Base-by-base conservation (phyloP, 2,888 invertebrate species). In the Panzeria rudis region DNA sequence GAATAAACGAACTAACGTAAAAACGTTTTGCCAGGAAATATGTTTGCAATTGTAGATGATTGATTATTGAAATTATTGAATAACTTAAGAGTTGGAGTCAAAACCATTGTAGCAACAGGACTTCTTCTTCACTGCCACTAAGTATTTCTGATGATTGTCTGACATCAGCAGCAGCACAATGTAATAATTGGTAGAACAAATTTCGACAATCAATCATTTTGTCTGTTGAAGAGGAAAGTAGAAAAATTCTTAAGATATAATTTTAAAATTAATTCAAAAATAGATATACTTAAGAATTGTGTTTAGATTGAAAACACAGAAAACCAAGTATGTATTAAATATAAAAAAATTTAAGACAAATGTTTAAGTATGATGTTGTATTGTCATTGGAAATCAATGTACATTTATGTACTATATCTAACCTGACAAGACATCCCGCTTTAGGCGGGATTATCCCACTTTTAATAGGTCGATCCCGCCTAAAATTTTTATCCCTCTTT, bases 11-110 rank as follows among this genome's bases (percentile, higher is more conserved):
- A 25, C 13, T 6, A 13, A 54, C 25, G 13, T 20, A 2, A 20
- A 25, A 54, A 25, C 54, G 25, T 1, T 25, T 15, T 25, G 13
- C 11, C 52, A 52, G 25, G 7, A 54, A 25, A 35, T 61, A 66
- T 77, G 44, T 47, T 66, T 83, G 44, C 78, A 54, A 78, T 69
- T 69, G 68, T 44, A 83, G 38, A 73, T 79, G 75, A 79, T 79
- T 75, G 79, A 75, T 79, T 79, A 69, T 78, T 68, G 25, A 64
- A 72, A 71, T 25, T 44, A 56, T 44, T 56, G 71, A 79, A 56
- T 54, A 62, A 78, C 17, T 79, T n/a, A 23, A 64, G 13, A 38
- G 15, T 78, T 59, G 66, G 25, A 38, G 23, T 71, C 2, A 29
- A 17, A 15, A 5, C 6, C 2, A 3, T 38, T 15, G 32, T 17